Evolutionary conservation across 2,888 invertebrate genomes (phyloP).

Genomic region (Cephonodes hylas): DNA sequence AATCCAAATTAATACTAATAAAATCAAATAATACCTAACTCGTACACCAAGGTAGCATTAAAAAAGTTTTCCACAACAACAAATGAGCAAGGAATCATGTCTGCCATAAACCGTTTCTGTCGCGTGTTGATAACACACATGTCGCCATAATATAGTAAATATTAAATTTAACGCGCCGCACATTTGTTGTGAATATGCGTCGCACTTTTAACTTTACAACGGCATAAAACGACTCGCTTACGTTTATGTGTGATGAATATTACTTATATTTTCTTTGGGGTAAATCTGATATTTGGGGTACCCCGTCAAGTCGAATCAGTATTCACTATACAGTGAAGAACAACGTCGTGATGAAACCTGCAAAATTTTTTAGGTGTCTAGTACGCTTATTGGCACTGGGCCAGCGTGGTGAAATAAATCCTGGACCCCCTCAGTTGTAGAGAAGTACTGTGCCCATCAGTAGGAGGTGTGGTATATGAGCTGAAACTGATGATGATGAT

Average conservation of each 20-base stretch:
- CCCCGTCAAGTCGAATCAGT: not conserved
- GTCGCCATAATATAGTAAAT: slow-evolving; percentile 4
- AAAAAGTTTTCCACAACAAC: no score
- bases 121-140: not conserved
- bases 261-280: not conserved
- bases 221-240: slow-evolving; percentile 33
- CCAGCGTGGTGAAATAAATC: no score
- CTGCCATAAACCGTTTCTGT: slow-evolving; percentile 14
- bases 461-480: no score
- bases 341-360: not conserved
- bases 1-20: no score
- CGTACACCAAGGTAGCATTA: no score
- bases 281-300: not conserved
- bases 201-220: slow-evolving; percentile 20
- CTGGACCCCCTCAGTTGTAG: no score
- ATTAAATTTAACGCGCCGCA: slow-evolving; percentile 1
- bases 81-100: not conserved
- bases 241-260: slow-evolving; percentile 10
- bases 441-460: no score
- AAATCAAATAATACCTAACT: no score
- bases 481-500: no score
- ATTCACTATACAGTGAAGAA: not conserved
- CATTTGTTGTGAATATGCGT: slow-evolving; percentile 13
- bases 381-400: no score
- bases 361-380: no score